Evolutionary conservation across 2,888 invertebrate species (phyloP), one percentile per base, ranked within the genome.

Genomic region (Yponomeuta sedellus): DNA sequence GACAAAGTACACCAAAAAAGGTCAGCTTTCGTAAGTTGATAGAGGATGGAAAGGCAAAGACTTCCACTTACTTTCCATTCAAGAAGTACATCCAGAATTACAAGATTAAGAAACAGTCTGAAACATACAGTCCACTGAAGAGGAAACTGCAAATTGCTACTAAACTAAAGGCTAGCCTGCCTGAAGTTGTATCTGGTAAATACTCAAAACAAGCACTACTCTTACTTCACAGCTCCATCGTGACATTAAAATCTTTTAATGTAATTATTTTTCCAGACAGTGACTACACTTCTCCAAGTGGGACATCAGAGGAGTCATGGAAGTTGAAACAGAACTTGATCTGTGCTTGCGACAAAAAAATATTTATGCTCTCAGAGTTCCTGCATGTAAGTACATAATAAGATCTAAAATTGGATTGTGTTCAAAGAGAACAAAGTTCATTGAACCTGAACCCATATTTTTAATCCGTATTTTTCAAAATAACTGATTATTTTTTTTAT

Each of bases 31-130:
- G 86, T 4, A 88, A 86, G 71, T 79, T 90, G 66, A 84, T 91
- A 70, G 90, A 92, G 72, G 91, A 88, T 71, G 85, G 84, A 34
- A 83, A 85, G 69, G 85, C 83, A 12, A 86, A 89, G 75, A 89
- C 88, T 16, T 88, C 91, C 11, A 92, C 92, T 68, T 95, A 95
- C 74, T 93, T 94, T 92, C 94, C 95, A 12, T 95, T 95, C 74
- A 92, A 82, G 68, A 89, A 88, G 68, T 85, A 86, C 68, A 85
- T 88, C 63, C 85, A 90, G 69, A 89, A 81, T 68, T 89, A 88
- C 69, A 87, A 83, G 71, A 76, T 80, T 12, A 90, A 89, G 73
- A 90, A 87, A 71, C 89, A 86, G 69, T 70, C 75, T 0, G 79
- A 75, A 64, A 75, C 77, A 40, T 89, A 90, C 70, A 88, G 87